Evolutionary conservation across 2,888 invertebrate genomes (phyloP), one percentile per base, ranked within the genome.

Genomic region (Phorcus lineatus): DNA sequence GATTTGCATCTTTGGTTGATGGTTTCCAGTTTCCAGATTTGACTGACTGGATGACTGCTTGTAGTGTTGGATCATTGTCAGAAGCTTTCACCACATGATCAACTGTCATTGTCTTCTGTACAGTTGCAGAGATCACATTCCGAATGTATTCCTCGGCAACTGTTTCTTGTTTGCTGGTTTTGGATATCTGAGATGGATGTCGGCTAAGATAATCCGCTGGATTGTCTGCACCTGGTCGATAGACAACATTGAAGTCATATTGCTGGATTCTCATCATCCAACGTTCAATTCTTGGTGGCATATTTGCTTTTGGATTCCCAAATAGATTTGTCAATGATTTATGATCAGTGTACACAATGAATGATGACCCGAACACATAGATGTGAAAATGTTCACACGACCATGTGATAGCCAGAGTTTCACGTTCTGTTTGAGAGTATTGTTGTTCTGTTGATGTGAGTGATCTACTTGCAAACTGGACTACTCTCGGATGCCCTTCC

Each of bases 151-250:
- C 88, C 66, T 74, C 82, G 86, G 52, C 77, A 79, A 6, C 86
- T 82, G 80, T 87, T 86, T 62, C 83, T 78, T 66, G 88, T 88
- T 0, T 82, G 86, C n/a, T n/a, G 3, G 81, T 24, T 47, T 83
- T 82, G 55, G 54, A 77, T 79, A 82, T 74, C 84, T n/a, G n/a
- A n/a, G n/a, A n/a, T n/a, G n/a, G n/a, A n/a, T n/a, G n/a, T n/a
- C n/a, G n/a, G n/a, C n/a, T n/a, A n/a, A n/a, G 75, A 79, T 86
- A 83, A 77, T 88, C 88, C 11, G 85, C 84, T n/a, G 86, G 86
- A 74, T 89, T 89, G 40, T 84, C 82, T 22, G 22, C 70, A 13
- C 88, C 87, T n/a, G 82, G 82, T 19, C 55, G 74, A 74, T 87
- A 87, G 47, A 67, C 28, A 11, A 86, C 83, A 2, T 28, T 81